phyloP scores from a whole-genome alignment of 1,140 invertebrate species.

The Scaptomyza graminum region DNA sequence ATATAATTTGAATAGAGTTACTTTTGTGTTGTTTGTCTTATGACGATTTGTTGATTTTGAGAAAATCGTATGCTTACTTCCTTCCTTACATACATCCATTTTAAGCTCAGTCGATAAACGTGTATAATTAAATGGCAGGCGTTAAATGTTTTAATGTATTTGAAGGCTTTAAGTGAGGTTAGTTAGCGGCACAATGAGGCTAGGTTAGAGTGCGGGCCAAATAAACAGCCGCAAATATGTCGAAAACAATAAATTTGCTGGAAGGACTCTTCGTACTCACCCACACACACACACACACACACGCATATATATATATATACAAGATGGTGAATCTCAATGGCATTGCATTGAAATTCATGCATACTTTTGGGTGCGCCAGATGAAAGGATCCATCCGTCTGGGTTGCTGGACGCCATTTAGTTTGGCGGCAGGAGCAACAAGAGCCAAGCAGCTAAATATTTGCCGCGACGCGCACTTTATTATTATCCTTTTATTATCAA shows the following conservation, averaged over 20 bases:
- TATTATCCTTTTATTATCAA: constrained; percentile 81
- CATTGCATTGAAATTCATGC: constrained; percentile 31
- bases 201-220: constrained; percentile 33
- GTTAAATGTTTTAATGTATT: constrained; percentile 2
- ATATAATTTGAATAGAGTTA: too few species aligned
- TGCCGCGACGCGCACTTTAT: constrained; percentile 74
- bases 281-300: constrained; percentile 19
- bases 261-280: constrained; percentile 40
- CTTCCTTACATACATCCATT: background rate
- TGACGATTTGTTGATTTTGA: too few species aligned
- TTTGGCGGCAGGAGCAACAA: background rate
- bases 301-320: background rate
- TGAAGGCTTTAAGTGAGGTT: constrained; percentile 26
- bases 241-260: constrained; percentile 73
- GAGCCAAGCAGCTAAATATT: constrained; percentile 58
- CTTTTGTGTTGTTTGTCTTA: too few species aligned
- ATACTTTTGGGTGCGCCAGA: constrained; percentile 46
- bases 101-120: background rate
- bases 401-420: background rate
- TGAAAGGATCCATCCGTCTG: constrained; percentile 66
- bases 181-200: constrained; percentile 23
- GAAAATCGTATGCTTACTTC: too few species aligned
- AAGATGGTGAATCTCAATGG: constrained; percentile 21
- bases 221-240: constrained; percentile 74
- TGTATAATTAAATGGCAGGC: constrained; percentile 2